Evolutionary conservation across 1,140 invertebrate genomes (phyloP), one percentile per base, ranked within the genome.

Genomic region (Antheraea mylitta): DNA sequence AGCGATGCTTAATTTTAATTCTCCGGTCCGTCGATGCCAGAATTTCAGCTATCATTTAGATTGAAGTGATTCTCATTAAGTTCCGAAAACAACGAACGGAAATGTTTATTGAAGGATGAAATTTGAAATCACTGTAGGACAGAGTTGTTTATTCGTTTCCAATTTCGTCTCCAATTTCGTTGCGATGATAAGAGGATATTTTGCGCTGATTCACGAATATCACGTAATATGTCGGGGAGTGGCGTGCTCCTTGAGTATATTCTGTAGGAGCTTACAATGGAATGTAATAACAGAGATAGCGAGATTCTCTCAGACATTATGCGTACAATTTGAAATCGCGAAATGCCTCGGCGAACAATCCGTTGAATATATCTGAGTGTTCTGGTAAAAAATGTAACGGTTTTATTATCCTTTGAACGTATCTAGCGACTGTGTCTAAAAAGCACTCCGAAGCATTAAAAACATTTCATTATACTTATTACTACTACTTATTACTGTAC

Each of bases 321-420:
- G 79, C 79, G 71, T 78, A 83, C 82, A 87, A 85, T 85, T 85
- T 85, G 77, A 85, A 83, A 85, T 82, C 81, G 79, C 80, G 77
- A 79, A 83, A 83, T 81, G 81, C 78, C 80, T 81, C 69, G 68
- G 68, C 70, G 74, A 69, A 71, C 75, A 73, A 85, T 85, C 83
- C 75, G 73, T 71, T 68, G 77, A 74, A 75, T 82, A 83, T 85
- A 83, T 75, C 80, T 76, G 72, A 76, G 75, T 73, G 71, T 69
- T 64, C 7, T 72, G 67, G 64, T 69, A 64, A 78, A 81, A 76
- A 80, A 70, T 79, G 77, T 74, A 68, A 77, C 70, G 71, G 72
- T 76, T 85, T 78, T 78, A 77, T 77, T 78, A 80, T 80, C 76
- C n/a, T 78, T 42, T n/a, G 10, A 22, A 45, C 69, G 58, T 70